Evolutionary conservation across 2,888 invertebrate species (phyloP).

Genomic region (Cheilosia pagana): DNA sequence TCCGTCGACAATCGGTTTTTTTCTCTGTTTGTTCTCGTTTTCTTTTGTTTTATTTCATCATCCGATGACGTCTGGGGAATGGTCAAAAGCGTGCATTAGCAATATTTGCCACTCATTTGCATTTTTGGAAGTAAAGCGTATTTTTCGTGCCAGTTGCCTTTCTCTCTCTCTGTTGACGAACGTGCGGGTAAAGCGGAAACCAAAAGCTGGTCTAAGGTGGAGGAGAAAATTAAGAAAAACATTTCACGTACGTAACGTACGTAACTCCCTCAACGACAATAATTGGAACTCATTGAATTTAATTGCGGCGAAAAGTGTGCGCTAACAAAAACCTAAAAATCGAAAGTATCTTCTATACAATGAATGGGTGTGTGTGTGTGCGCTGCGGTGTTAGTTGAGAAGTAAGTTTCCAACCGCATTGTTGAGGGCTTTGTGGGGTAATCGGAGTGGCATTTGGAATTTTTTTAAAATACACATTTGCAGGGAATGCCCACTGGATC

Average conservation of each 20-base stretch:
- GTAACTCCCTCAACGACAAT: conserved; percentile 48
- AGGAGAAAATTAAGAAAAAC: conserved; percentile 27
- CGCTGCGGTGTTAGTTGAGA: conserved; percentile 17
- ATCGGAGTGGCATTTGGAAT: conserved; percentile 26
- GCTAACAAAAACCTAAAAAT: conserved; percentile 35
- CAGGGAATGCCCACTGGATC: too few relatives aligned
- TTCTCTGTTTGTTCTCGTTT: conserved; percentile 3
- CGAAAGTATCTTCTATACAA: conserved; percentile 35
- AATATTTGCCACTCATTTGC: conserved; percentile 58
- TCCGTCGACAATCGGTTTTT: not conserved
- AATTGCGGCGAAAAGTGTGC: conserved; percentile 48
- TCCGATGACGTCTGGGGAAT: conserved; percentile 53
- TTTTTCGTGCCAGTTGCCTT: too few relatives aligned
- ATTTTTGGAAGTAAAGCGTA: conserved; percentile 23
- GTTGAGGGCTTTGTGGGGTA: conserved; percentile 27
- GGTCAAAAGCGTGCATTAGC: conserved; percentile 48
- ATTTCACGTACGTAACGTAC: too few relatives aligned
- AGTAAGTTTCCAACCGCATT: conserved; percentile 32
- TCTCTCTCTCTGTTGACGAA: conserved; percentile 18
- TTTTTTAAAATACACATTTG: too few relatives aligned
- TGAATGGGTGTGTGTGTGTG: not conserved
- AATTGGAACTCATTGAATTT: conserved; percentile 46
- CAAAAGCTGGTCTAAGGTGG: too few relatives aligned
- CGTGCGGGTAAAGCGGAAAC: not conserved
- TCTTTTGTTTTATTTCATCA: conserved; percentile 22